phyloP scores from a whole-genome alignment of 1,140 invertebrate genomes.

The Saccostrea glomerata region DNA sequence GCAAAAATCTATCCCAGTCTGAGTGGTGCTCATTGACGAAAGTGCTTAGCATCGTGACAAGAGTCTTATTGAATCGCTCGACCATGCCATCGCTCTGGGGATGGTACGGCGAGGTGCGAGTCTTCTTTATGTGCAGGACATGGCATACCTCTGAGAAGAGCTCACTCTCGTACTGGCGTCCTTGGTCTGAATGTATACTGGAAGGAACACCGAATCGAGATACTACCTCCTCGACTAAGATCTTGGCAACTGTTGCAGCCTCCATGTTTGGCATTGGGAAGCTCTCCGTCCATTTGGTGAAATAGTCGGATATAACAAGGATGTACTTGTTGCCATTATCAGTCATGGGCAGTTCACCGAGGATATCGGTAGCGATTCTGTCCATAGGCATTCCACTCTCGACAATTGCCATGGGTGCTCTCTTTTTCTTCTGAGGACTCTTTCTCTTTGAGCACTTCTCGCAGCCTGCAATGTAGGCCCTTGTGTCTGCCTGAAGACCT shows the following conservation, averaged over 20 bases:
- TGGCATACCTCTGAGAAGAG: constrained; percentile 49
- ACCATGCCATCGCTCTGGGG: constrained; percentile 57
- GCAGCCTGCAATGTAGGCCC: too few species aligned
- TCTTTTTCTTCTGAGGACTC: constrained; percentile 43
- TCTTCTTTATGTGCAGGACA: constrained; percentile 46
- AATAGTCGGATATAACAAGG: too few species aligned
- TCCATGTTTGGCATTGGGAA: too few species aligned
- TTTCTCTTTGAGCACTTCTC: constrained; percentile 6
- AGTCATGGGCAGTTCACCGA: too few species aligned
- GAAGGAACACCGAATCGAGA: constrained; percentile 27
- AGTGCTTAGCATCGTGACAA: constrained; percentile 54
- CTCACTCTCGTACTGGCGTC: constrained; percentile 50
- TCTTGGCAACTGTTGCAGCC: background rate
- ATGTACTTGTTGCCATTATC: too few species aligned
- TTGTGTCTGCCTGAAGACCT: background rate
- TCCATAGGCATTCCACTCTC: background rate
- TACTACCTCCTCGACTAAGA: constrained; percentile 48
- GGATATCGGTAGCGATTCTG: too few species aligned
- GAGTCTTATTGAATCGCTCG: constrained; percentile 56
- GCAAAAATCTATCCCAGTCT: constrained; percentile 56
- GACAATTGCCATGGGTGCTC: constrained; percentile 26
- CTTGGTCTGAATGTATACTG: constrained; percentile 48
- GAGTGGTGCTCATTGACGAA: constrained; percentile 53
- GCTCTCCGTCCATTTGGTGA: too few species aligned
- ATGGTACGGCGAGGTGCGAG: constrained; percentile 49